Conservation (phyloP, 2,113 vertebrate species). For the Gavia stellata region DNA sequence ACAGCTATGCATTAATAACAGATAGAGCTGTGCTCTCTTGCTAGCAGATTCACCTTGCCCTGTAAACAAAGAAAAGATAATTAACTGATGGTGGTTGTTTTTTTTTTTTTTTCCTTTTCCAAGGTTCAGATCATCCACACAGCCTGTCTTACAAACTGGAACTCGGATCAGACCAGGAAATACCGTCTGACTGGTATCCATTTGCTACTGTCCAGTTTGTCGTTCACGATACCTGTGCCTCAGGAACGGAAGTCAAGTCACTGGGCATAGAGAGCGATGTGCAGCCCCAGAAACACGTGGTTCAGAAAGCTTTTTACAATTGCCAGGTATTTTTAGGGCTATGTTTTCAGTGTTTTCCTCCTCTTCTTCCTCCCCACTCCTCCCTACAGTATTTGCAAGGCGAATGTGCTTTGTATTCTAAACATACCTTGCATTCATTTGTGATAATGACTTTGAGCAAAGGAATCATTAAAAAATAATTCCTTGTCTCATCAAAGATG, state of each 20-base stretch:
- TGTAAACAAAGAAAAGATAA: neutral
- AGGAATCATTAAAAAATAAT: slow-evolving; percentile 22
- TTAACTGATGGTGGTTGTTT: neutral
- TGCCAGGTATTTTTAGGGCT: slow-evolving; percentile 78
- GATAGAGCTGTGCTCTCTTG: neutral
- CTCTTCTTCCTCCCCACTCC: neutral
- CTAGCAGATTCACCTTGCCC: neutral
- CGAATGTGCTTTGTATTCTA: neutral
- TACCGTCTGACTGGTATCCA: slow-evolving; percentile 90
- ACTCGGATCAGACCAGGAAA: slow-evolving; percentile 93
- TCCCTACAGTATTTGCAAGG: neutral
- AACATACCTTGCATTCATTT: neutral
- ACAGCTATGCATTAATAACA: neutral
- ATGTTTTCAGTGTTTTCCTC: neutral
- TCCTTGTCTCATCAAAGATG: neutral
- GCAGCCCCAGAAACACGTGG: slow-evolving; percentile 90
- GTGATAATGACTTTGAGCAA: neutral
- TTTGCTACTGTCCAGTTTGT: slow-evolving; percentile 89
- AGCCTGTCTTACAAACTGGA: slow-evolving; percentile 93
- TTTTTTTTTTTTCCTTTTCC: neutral
- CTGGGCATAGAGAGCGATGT: slow-evolving; percentile 86
- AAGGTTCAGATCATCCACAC: slow-evolving; percentile 90
- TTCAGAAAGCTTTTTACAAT: slow-evolving; percentile 85
- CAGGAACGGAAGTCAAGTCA: slow-evolving; percentile 83
- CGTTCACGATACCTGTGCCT: slow-evolving; percentile 79